Base-by-base conservation (phyloP, 2,888 invertebrate genomes). In the Sacculina carcini region DNA sequence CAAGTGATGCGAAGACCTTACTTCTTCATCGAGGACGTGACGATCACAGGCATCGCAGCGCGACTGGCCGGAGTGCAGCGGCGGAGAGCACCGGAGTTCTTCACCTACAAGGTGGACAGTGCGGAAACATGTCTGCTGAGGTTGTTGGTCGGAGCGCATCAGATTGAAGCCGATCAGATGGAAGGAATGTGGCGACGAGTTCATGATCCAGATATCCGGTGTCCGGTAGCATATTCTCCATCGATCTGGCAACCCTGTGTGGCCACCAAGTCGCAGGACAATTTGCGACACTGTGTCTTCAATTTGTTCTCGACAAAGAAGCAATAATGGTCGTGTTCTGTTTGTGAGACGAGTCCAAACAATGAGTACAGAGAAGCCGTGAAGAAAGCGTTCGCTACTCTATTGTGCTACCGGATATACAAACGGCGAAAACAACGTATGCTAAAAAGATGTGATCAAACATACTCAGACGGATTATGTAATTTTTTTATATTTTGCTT, bases 1-100 rank as follows among this genome's bases (percentile, higher is more conserved):
- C 38, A 32, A 28, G 49, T 49, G 21, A 28, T 38, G 14, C 19
- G 36, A 24, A 21, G 38, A 14, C 49, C 49, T n/a, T 49, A 39
- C 49, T 49, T 49, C 39, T 39, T 39, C 24, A 19, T 49, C 38
- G 49, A 49, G 38, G 49, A 49, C 39, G 49, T 49, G 12, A 12
- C 21, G 12, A 32, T 49, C n/a, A 49, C 31, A 5, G 49, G 49
- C 38, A 39, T 49, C 24, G 49, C 34, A 14, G 49, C 49, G 5
- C 31, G 36, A 36, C 26, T 44, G 44, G 44, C 44, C 10, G 44
- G 28, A 7, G 44, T 44, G 44, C 26, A 12, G 44, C 44, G 44
- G 14, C 14, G 5, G 28, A 26, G 44, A 5, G 44, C 44, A 19
- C 44, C 44, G 2, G 44, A 44, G 28, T 44, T 44, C 10, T 44